These are phyloP conservation scores for Dusona sp. DNA, from an alignment of 2,888 invertebrate species.

Conservation along the genomic window DNA sequence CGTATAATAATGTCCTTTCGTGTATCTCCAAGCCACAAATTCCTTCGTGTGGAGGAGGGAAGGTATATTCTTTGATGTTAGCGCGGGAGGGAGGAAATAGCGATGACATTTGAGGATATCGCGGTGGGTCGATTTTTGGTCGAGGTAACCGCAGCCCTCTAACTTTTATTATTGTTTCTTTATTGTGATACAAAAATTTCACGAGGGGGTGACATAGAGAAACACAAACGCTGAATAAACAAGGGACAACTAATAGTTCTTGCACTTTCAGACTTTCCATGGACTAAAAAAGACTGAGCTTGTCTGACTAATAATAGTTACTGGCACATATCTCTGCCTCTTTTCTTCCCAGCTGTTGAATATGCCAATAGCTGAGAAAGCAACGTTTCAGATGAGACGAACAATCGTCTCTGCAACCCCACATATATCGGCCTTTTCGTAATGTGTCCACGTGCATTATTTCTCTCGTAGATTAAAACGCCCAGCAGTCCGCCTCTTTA, in stretches of 20 bases:
- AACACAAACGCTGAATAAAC: conserved; percentile 30
- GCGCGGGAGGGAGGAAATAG: background rate
- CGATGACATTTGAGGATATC: conserved; percentile 36
- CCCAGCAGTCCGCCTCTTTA: too few species aligned
- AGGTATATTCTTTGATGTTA: background rate
- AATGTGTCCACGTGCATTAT: conserved; percentile 1
- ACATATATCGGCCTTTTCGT: background rate
- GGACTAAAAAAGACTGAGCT: background rate
- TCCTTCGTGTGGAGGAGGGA: conserved; percentile 18
- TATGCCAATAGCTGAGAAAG: background rate
- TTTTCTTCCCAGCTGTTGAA: background rate
- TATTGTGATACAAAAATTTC: conserved; percentile 34
- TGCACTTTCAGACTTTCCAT: background rate
- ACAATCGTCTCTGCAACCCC: background rate
- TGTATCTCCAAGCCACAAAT: conserved; percentile 30
- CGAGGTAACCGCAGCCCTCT: conserved; percentile 21
- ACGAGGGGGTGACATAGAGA: conserved; percentile 6
- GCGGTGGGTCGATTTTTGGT: conserved; percentile 45
- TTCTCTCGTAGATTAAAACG: too few species aligned
- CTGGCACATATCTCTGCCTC: background rate
- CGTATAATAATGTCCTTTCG: background rate
- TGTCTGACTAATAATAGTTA: conserved; percentile 14
- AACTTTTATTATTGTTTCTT: conserved; percentile 57
- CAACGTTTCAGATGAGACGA: background rate
- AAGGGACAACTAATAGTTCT: background rate